Evolutionary conservation across 2,113 vertebrate genomes (phyloP), one percentile per base, ranked within the genome.

Genomic region (Tiliqua scincoides): DNA sequence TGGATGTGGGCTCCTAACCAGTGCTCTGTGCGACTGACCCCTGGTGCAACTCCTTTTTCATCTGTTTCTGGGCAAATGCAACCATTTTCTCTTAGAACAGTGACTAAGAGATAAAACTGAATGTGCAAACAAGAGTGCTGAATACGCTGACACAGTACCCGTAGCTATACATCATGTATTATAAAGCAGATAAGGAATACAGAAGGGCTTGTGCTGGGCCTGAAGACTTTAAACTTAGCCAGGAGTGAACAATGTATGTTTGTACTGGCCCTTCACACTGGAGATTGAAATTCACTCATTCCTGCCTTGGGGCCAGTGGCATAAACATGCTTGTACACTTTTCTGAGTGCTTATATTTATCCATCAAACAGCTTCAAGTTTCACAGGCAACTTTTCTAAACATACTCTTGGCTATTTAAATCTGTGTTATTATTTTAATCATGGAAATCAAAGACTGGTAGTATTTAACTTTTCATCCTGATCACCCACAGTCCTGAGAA

Each of bases 351-450:
- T 92, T 91, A 70, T 77, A 85, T 78, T n/a, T 88, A 76, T 84
- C 77, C 59, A 83, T 91, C 82, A 15, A 92, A 77, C 63, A 11
- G 1, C 70, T 91, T 93, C 73, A 91, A 37, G 70, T 91, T 94
- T 91, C 94, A 89, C 37, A 62, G 75, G 17, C 89, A 90, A 83
- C 4, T 35, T 81, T 40, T 88, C 88, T 30, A 85, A 94, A 85
- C 67, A 82, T 27, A 77, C 52, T n/a, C 35, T 87, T 9, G 91
- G 61, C 78, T 91, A 61, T 93, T 93, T 88, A 82, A 93, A 90
- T 83, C 72, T 17, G 72, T 93, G 90, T 84, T 90, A 90, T 83
- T 91, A 86, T 86, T 95, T 91, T 92, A 85, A 85, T 91, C 83
- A 72, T 21, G 84, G 75, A 48, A 91, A 92, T 92, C 84, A 92